Percentiles rank a stretch among this genome's conserved stretches.
Conservation (phyloP, 2,113 vertebrate species). For the Brachyhypopomus gauderio region DNA sequence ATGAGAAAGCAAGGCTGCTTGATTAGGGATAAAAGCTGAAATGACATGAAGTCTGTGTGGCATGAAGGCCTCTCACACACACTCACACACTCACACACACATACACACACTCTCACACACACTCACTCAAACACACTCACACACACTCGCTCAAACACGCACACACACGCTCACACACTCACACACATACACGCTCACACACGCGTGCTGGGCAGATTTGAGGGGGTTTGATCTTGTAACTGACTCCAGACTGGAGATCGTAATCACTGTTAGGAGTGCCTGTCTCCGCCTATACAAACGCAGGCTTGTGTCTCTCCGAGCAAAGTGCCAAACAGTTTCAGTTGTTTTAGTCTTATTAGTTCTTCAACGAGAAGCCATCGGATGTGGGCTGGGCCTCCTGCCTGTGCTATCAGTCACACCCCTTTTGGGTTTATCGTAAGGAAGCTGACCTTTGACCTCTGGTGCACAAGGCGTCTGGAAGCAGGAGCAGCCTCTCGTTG, state of each 20-base stretch:
- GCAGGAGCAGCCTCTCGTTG: constrained; percentile 29
- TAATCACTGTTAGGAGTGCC: not conserved
- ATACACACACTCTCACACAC: too few species aligned
- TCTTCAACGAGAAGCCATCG: too few species aligned
- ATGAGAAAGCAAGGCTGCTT: constrained; percentile 47
- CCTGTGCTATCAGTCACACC: constrained; percentile 33
- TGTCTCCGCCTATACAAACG: not conserved
- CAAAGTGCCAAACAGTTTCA: not conserved
- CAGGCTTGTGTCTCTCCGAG: not conserved
- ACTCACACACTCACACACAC: too few species aligned
- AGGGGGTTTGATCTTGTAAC: not conserved
- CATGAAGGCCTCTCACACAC: not conserved
- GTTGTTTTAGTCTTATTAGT: too few species aligned
- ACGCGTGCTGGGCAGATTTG: constrained; percentile 1
- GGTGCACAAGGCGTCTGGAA: constrained; percentile 9
- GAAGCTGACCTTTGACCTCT: constrained; percentile 64
- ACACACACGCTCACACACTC: too few species aligned
- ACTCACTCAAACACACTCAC: too few species aligned
- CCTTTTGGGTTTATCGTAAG: constrained; percentile 60
- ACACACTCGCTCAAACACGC: too few species aligned
- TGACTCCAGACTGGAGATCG: not conserved
- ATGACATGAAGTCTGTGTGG: constrained; percentile 24
- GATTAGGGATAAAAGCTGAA: constrained; percentile 56
- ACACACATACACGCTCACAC: too few species aligned
- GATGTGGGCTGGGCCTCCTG: constrained; percentile 44